Base-by-base conservation (phyloP, 1,140 invertebrate species). In the Amyelois transitella region DNA sequence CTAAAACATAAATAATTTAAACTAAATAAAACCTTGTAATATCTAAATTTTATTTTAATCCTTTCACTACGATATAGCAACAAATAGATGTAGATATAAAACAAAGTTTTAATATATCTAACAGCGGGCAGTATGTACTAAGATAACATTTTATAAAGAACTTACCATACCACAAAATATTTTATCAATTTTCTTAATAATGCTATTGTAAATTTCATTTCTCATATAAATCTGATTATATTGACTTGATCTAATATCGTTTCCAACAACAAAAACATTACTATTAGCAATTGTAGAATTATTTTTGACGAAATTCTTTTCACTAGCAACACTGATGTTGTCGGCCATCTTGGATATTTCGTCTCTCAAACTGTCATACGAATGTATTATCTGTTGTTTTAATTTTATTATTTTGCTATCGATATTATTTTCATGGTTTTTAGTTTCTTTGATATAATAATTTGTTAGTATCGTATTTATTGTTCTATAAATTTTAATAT, bases 401-500 rank as follows among this genome's bases (percentile, higher is more conserved):
- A 88, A 55, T 53, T 80, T 78, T 0, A 85, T 62, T 17, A 88
- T 80, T 74, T 85, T 86, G 3, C 47, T 62, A 44, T 82, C 75
- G 20, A 85, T 77, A 8, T 50, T 73, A 20, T 70, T 81, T 53
- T 86, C 85, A 53, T 86, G 79, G 38, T 83, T 65, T 70, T 65
- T 81, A 0, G 80, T 88, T 56, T 82, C 66, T 63, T 82, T 85
- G 38, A 88, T 78, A 18, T 88, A 86, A 60, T 88, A 79, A 32
- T 88, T 86, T 0, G 85, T 88, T 20, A 88, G 28, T 44, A 88
- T 77, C 0, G 85, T 83, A 44, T 88, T 88, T 19, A 88, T 77
- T 0, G 82, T 85, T 73, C 69, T 72, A 18, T 86, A 88, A 62
- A 86, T 86, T 74, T 84, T 88, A 0, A 88, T 88, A 45, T 88